phyloP scores from a whole-genome alignment of 64 coral and sea anemone genomes.

The Stichodactyla helianthus region DNA sequence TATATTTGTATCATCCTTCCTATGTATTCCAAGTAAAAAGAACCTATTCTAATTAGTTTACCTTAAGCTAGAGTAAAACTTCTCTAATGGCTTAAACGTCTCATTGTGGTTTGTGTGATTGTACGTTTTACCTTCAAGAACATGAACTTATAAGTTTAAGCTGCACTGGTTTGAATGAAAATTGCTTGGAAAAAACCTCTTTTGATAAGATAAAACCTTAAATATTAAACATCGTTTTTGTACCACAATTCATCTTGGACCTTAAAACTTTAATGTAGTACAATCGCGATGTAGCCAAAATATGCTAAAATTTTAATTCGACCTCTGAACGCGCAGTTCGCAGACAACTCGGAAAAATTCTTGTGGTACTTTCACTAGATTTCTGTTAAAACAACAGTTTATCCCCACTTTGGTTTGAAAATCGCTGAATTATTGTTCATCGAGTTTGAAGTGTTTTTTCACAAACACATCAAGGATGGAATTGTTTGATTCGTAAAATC shows the following conservation, averaged over 20 bases:
- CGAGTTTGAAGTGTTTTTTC: not conserved
- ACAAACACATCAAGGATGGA: not conserved
- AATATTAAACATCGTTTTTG: not conserved
- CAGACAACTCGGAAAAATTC: too few species aligned
- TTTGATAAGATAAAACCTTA: not conserved
- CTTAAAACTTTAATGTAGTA: too few species aligned
- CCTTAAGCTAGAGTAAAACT: not conserved
- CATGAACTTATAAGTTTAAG: not conserved
- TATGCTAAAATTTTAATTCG: not conserved
- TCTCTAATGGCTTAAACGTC: not conserved
- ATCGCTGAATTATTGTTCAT: constrained; percentile 1
- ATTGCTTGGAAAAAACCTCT: not conserved
- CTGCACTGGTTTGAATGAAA: not conserved
- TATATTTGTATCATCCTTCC: not conserved
- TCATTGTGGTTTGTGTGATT: not conserved
- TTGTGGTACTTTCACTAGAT: too few species aligned
- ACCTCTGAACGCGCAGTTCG: too few species aligned
- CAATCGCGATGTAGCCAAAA: not conserved
- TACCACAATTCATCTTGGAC: not conserved
- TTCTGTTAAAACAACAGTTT: too few species aligned
- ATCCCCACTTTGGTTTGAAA: not conserved
- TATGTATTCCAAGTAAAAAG: not conserved
- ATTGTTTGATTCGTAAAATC: not conserved
- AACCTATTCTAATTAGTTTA: not conserved
- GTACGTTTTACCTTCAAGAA: not conserved